phyloP scores from a whole-genome alignment of 2,113 vertebrate genomes.

The Marmota monax region DNA sequence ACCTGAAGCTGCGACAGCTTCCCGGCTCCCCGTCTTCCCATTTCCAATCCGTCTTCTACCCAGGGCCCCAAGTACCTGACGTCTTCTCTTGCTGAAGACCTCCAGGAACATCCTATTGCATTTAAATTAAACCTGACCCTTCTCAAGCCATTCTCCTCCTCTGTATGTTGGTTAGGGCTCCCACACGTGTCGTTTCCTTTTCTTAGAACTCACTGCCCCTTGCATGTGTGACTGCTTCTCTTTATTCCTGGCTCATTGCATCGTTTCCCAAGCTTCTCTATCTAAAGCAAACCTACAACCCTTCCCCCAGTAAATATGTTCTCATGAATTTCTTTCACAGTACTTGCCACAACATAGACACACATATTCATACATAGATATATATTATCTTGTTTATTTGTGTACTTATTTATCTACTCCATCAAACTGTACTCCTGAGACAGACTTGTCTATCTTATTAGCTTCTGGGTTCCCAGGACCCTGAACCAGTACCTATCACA shows the following conservation, averaged over 20 bases:
- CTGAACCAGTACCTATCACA: background rate
- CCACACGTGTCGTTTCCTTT: background rate
- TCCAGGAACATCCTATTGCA: background rate
- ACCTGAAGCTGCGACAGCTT: background rate
- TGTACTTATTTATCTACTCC: too few species aligned
- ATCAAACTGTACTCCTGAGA: background rate
- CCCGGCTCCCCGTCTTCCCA: too few species aligned
- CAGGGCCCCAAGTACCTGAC: background rate
- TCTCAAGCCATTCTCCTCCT: background rate
- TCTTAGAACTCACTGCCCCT: background rate
- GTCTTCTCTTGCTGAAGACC: background rate
- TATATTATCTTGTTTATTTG: background rate
- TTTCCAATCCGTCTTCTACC: too few species aligned
- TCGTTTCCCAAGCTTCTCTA: background rate
- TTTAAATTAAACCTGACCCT: background rate
- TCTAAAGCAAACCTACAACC: background rate
- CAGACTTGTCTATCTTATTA: background rate
- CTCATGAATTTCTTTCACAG: background rate
- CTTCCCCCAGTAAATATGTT: background rate
- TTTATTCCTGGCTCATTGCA: background rate
- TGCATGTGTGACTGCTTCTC: fast-evolving
- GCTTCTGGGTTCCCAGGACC: background rate
- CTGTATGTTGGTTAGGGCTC: background rate
- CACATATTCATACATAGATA: background rate
- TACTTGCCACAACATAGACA: fast-evolving